A percentile compares a stretch with the other conserved stretches of the same genome.
phyloP scores from a whole-genome alignment of 1,140 invertebrate species.

The Cheumatopsyche charites region DNA sequence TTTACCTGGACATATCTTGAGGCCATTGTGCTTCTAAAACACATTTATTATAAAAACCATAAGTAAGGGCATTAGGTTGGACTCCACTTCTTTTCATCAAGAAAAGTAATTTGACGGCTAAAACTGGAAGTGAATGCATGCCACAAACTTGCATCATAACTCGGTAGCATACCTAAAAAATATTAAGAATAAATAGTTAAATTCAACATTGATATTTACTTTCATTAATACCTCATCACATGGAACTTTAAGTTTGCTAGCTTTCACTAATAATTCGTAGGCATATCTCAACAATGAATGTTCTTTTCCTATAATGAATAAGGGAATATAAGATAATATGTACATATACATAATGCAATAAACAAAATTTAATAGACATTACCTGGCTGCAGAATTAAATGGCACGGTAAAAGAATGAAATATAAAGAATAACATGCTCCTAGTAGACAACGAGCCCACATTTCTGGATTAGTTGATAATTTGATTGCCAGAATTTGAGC shows the following conservation, averaged over 20 bases:
- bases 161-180: conserved; percentile 87
- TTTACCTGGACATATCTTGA: conserved; percentile 79
- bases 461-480: conserved; percentile 75
- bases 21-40: conserved; percentile 96
- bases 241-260: conserved; percentile 80
- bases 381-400: conserved; percentile 54
- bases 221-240: conserved; percentile 92
- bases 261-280: conserved; percentile 84
- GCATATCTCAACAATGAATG: conserved; percentile 81
- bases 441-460: conserved; percentile 91
- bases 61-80: conserved; percentile 97
- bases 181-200: too few species aligned
- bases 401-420: conserved; percentile 91
- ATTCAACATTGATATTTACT: too few species aligned
- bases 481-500: conserved; percentile 87
- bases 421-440: conserved; percentile 94
- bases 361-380: too few species aligned
- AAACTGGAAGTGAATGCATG: conserved; percentile 87
- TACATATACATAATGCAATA: too few species aligned
- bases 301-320: conserved; percentile 70
- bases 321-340: too few species aligned
- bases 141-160: conserved; percentile 99
- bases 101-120: conserved; percentile 93
- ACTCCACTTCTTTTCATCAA: conserved; percentile 95
- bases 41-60: conserved; percentile 79